Conservation (phyloP, 2,113 vertebrate genomes). For the Mus pahari region DNA sequence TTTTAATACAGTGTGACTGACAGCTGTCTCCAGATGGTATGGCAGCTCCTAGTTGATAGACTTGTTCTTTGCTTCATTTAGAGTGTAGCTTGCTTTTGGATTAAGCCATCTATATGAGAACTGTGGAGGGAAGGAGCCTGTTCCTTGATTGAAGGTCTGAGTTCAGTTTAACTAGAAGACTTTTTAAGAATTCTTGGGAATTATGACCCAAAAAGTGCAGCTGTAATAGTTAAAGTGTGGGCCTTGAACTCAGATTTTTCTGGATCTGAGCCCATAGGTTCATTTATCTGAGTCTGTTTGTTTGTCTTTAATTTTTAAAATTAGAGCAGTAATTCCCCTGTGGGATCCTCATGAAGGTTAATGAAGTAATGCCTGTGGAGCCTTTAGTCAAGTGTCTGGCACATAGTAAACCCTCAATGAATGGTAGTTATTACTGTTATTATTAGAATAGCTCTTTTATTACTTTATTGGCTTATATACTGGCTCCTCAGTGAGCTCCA, state of each 20-base stretch:
- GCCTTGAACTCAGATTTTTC: background rate
- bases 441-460: constrained; percentile 16
- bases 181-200: background rate
- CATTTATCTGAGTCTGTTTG: constrained; percentile 37
- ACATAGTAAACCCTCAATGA: background rate
- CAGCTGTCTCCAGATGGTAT: background rate
- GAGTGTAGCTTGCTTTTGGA: constrained; percentile 39
- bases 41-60: background rate
- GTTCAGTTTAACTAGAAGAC: background rate
- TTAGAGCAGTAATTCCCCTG: background rate
- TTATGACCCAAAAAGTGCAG: background rate
- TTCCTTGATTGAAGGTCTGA: background rate
- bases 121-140: background rate
- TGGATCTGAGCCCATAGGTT: background rate
- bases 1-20: background rate
- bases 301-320: constrained; percentile 35
- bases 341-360: constrained; percentile 3
- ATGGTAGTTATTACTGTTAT: constrained; percentile 44
- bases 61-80: background rate
- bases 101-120: background rate
- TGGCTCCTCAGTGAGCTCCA: background rate
- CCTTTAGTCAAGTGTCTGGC: constrained; percentile 17
- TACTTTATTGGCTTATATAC: constrained; percentile 30
- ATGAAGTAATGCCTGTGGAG: constrained; percentile 22
- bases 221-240: background rate